These are phyloP conservation scores for Ladona fulva DNA, from an alignment of 1,140 invertebrate genomes.

Conservation along the genomic window DNA sequence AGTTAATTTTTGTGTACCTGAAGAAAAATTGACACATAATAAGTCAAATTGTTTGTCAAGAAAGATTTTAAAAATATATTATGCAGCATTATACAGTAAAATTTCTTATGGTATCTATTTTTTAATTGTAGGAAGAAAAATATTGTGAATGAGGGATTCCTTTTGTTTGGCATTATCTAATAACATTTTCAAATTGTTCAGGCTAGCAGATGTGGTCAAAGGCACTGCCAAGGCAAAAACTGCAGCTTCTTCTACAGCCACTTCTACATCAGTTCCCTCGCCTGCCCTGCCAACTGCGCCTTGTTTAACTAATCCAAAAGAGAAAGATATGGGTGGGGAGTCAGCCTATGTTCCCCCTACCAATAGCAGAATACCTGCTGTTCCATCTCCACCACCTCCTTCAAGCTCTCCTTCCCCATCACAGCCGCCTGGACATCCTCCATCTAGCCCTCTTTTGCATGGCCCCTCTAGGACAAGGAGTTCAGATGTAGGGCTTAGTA, in stretches of 20 bases:
- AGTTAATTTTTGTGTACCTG: no score
- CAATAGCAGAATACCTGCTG: constrained; percentile 24
- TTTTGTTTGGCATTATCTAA: no score
- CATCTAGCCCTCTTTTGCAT: not conserved
- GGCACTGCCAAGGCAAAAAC: constrained; percentile 54
- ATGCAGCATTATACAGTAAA: no score
- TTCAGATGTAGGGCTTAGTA: not conserved
- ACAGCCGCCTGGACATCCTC: constrained; percentile 17
- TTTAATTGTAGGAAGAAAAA: no score
- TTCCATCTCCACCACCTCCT: constrained; percentile 10
- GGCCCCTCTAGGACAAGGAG: not conserved
- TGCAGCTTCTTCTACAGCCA: constrained; percentile 31
- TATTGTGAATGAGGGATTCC: no score
- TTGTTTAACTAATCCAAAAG: not conserved
- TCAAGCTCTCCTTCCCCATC: not conserved
- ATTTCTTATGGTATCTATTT: no score
- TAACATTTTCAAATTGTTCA: constrained; percentile 22
- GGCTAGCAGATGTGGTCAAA: constrained; percentile 73
- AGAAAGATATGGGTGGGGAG: constrained; percentile 16
- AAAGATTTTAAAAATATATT: no score
- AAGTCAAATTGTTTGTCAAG: no score
- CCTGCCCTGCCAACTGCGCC: not conserved
- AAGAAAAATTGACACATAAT: no score
- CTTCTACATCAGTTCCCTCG: constrained; percentile 17
- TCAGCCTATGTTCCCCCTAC: constrained; percentile 20